Percentiles rank a stretch among this genome's conserved stretches.
phyloP scores from a whole-genome alignment of 2,888 invertebrate species.

The Papilio elwesi region DNA sequence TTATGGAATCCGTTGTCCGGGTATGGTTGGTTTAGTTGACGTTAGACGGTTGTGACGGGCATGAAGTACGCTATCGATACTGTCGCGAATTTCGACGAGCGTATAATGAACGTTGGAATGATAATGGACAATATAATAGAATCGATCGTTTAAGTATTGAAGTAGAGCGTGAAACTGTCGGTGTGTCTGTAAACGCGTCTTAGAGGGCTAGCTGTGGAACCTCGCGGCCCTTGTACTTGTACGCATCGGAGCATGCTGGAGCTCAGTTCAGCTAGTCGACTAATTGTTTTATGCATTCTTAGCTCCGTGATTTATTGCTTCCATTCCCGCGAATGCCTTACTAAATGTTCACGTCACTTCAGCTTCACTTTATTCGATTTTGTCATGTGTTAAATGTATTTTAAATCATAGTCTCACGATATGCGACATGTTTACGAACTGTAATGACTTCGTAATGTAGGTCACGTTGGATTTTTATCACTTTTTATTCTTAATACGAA shows the following conservation, averaged over 20 bases:
- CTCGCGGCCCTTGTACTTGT: constrained; percentile 52
- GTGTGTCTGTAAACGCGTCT: constrained; percentile 62
- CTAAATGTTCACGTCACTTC: constrained; percentile 25
- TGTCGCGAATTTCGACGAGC: constrained; percentile 59
- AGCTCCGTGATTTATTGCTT: constrained; percentile 56
- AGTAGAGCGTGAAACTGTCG: constrained; percentile 77
- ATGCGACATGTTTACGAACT: constrained; percentile 22
- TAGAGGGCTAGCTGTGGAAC: constrained; percentile 73
- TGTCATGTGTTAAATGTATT: constrained; percentile 29
- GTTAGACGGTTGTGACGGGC: constrained; percentile 59
- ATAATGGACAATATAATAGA: constrained; percentile 72
- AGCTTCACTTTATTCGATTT: constrained; percentile 17
- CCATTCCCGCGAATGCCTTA: constrained; percentile 49
- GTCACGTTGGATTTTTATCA: constrained; percentile 14
- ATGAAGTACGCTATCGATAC: constrained; percentile 55
- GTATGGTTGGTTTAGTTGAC: constrained; percentile 56
- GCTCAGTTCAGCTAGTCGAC: constrained; percentile 64
- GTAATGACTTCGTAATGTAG: constrained; percentile 20
- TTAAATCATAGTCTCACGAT: constrained; percentile 3
- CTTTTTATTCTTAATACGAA: neutral
- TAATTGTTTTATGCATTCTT: constrained; percentile 66
- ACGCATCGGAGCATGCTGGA: constrained; percentile 66
- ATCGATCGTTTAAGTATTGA: constrained; percentile 71
- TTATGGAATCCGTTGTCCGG: constrained; percentile 53
- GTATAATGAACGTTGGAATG: constrained; percentile 60